Evolutionary conservation across 2,888 invertebrate genomes (phyloP), one percentile per base, ranked within the genome.

Genomic region (Brenthis ino): DNA sequence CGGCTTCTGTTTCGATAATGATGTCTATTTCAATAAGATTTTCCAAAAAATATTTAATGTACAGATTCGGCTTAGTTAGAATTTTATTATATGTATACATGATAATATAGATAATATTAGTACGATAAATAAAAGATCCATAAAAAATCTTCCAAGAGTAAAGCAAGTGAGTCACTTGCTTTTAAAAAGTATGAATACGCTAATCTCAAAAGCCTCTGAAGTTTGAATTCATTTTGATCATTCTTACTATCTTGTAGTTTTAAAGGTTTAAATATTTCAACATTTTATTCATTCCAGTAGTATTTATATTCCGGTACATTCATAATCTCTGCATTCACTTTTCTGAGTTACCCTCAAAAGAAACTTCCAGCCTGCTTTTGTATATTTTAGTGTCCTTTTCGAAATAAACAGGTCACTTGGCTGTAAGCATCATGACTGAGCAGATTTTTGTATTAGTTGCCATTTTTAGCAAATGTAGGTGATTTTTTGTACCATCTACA

Each of bases 191-290:
- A 70, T 67, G 63, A 71, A 71, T 65, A 71, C 65, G 63, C 58
- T 68, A 64, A 71, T 71, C 68, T 64, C 47, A 33, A 60, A 66
- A 66, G 63, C 65, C 54, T 64, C 58, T 64, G 63, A 66, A 70
- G 56, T 48, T 57, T 63, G 68, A 68, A 71, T 68, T 66, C 65
- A 55, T 50, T 68, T 64, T 63, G 58, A 68, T 68, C 64, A 66
- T 66, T 68, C 65, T 51, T 65, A 64, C 63, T 64, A 66, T 68
- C 68, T 71, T 60, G 65, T 66, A 68, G 67, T 57, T 68, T 65
- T 71, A 68, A 68, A 58, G 57, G 55, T 71, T 71, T 68, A 66
- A 71, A 58, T 64, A 65, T 71, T 71, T 65, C 65, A 66, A 57
- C 65, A 55, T 68, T 71, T 71, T 68, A 71, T 71, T 71, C 71